Percentiles rank a stretch among this genome's conserved stretches.
These are phyloP conservation scores for Patella depressa DNA, from an alignment of 2,888 invertebrate genomes.

Conservation along the genomic window DNA sequence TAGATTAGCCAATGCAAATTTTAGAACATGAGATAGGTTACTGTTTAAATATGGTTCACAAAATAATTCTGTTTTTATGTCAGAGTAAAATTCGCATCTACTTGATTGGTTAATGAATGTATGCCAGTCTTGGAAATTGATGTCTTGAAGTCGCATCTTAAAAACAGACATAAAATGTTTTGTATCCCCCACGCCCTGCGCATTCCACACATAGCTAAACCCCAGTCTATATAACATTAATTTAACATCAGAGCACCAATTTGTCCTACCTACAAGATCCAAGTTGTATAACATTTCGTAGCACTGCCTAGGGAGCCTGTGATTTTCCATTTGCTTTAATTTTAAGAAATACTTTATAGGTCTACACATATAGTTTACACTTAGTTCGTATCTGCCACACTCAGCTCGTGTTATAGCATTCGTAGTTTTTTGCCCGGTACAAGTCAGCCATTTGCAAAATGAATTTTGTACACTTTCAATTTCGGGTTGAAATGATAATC, in stretches of 20 bases:
- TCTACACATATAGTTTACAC: not conserved
- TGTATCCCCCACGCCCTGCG: not conserved
- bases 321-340: not conserved
- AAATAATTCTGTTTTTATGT: not conserved
- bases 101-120: not conserved
- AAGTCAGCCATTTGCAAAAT: not conserved
- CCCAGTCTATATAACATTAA: not conserved
- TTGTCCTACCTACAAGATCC: not conserved
- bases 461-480: not conserved
- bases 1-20: not conserved
- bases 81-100: not conserved
- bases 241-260: not conserved
- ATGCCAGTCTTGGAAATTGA: not conserved
- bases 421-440: not conserved
- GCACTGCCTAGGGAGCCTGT: not conserved
- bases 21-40: not conserved
- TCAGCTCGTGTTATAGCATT: not conserved
- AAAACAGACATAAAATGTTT: not conserved
- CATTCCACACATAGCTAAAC: not conserved
- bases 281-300: not conserved
- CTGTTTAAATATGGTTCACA: not conserved
- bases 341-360: not conserved
- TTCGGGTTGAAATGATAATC: not conserved
- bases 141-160: not conserved
- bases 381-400: not conserved